phyloP scores from a whole-genome alignment of 2,113 vertebrate genomes.

The Serilophus lunatus region DNA sequence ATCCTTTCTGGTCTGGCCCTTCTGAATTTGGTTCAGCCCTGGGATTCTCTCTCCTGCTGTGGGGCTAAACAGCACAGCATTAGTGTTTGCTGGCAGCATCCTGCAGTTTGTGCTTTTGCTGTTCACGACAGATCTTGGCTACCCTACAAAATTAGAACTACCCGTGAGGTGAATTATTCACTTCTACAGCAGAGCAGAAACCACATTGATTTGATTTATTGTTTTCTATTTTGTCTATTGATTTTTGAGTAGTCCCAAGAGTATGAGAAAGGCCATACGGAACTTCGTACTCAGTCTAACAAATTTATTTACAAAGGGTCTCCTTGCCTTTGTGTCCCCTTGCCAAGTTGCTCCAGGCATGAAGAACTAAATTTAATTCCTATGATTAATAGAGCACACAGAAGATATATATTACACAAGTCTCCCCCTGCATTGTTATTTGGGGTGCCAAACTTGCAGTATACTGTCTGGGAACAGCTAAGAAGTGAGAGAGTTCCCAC shows the following conservation, averaged over 20 bases:
- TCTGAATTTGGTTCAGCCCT: neutral
- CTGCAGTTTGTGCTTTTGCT: neutral
- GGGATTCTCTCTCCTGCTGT: neutral
- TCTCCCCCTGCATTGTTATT: neutral
- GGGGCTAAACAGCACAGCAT: neutral
- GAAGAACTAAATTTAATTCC: neutral
- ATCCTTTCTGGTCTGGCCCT: neutral
- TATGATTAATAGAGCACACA: neutral
- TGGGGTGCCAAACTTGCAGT: neutral
- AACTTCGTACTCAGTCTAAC: neutral
- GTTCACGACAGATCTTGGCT: neutral
- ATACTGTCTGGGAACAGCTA: neutral
- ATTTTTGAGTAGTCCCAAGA: neutral
- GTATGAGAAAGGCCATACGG: neutral
- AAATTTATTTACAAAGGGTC: neutral
- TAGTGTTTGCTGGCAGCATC: neutral
- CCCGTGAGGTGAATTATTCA: neutral
- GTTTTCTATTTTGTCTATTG: conserved; percentile 21
- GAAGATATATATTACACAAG: neutral
- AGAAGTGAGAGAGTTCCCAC: neutral
- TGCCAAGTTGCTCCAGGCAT: neutral
- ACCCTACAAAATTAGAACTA: neutral
- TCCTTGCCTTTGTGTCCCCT: neutral
- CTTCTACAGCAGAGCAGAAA: neutral
- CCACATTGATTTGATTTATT: neutral